Conservation (phyloP, 2,797 vertebrate species). For the Echeneis naucrates region DNA sequence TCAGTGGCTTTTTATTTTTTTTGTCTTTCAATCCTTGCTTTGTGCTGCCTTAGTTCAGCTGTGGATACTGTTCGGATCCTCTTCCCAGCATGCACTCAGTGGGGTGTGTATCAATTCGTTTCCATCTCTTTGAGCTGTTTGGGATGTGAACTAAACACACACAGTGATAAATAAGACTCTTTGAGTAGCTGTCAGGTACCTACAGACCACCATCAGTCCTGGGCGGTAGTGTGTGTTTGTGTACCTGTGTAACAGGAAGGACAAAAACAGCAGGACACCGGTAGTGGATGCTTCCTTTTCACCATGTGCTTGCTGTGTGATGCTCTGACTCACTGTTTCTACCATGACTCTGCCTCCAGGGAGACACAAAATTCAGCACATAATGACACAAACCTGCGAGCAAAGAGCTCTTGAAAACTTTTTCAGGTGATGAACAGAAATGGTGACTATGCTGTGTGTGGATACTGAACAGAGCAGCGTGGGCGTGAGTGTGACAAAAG, state of each 20-base stretch:
- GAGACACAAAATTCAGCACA: slow-evolving; percentile 48
- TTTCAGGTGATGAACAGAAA: slow-evolving; percentile 42
- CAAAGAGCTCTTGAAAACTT: slow-evolving; percentile 46
- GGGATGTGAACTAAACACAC: slow-evolving; percentile 38
- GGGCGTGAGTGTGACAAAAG: slow-evolving; percentile 34
- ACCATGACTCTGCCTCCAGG: slow-evolving; percentile 44
- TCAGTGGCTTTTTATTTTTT: slow-evolving; percentile 51
- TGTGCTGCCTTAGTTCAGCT: slow-evolving; percentile 34
- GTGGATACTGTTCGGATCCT: slow-evolving; percentile 46
- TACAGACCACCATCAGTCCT: slow-evolving; percentile 32
- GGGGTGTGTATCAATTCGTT: slow-evolving; percentile 41
- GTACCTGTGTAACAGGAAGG: slow-evolving; percentile 46
- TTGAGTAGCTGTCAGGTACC: slow-evolving; percentile 50
- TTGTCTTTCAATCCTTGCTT: slow-evolving; percentile 32
- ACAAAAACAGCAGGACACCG: slow-evolving; percentile 62
- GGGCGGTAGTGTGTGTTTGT: slow-evolving; percentile 47
- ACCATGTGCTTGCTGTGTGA: slow-evolving; percentile 42
- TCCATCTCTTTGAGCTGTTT: slow-evolving; percentile 47
- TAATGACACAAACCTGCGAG: slow-evolving; percentile 39
- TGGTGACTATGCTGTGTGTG: slow-evolving; percentile 37
- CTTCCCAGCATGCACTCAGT: slow-evolving; percentile 40
- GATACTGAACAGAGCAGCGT: slow-evolving; percentile 32
- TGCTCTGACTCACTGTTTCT: slow-evolving; percentile 34
- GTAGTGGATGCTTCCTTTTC: slow-evolving; percentile 61
- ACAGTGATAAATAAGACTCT: slow-evolving; percentile 32